Evolutionary conservation across 2,113 vertebrate genomes (phyloP), one percentile per base, ranked within the genome.

Genomic region (Oncorhynchus gorbuscha): DNA sequence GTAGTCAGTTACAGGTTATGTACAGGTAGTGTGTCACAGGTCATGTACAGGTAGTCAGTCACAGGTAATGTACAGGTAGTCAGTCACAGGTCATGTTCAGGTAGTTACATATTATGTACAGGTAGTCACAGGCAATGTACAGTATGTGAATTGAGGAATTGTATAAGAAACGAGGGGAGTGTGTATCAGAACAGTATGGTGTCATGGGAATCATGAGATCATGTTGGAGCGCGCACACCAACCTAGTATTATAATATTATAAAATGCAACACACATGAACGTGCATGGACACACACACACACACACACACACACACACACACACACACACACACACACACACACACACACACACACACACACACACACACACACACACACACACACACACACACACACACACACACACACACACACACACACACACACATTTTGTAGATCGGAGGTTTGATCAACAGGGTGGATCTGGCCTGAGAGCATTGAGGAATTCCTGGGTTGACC

Each of bases 401-500:
- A 28, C 26, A 28, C 26, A 16, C 35, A 69, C 67, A 48, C 68
- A 48, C 18, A 24, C 64, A 66, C 62, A 28, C 26, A 28, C 26
- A 16, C 35, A n/a, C 35, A 39, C 26, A 28, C 59, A 61, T 22
- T 0, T 0, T 61, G 24, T 66, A 7, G 35, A 39, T 39, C 74
- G 72, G 74, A 79, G 58, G 79, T 61, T 79, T 69, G 39, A 69
- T 61, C 79, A 66, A 75, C 77, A 71, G 76, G 84, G 65, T 20
- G 51, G 55, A 67, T 71, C 59, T 79, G 81, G 83, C 78, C 55
- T 64, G 28, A 26, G 71, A 76, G 74, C 73, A 80, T 74, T 77
- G 76, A 84, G 74, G 79, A 84, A 73, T 74, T 79, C 71, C 83
- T 74, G 74, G 45, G 73, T 20, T 4, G 71, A 75, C 85, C 85